Conservation (phyloP, 2,113 vertebrate species). For the Lynx canadensis region DNA sequence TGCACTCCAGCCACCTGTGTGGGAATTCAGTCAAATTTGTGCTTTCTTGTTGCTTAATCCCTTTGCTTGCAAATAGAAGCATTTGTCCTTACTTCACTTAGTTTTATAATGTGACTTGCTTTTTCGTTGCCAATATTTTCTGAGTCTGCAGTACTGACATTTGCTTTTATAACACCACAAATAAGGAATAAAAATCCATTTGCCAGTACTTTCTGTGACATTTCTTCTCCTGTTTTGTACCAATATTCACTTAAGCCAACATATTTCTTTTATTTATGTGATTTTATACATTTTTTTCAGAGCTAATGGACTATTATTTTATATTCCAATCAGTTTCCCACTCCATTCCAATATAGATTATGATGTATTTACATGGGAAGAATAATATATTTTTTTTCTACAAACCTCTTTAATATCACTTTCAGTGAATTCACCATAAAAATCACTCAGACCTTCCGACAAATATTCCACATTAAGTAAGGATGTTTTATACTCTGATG, state of each 20-base stretch:
- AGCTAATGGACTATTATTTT: slow-evolving; percentile 54
- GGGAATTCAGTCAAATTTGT: not conserved
- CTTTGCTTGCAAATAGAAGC: not conserved
- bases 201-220: not conserved
- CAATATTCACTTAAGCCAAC: not conserved
- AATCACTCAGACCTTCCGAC: not conserved
- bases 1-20: fast-evolving
- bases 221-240: not conserved
- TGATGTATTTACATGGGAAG: not conserved
- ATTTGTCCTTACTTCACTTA: not conserved
- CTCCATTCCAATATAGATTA: not conserved
- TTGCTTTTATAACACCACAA: not conserved
- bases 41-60: not conserved
- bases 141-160: not conserved
- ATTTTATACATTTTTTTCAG: not conserved
- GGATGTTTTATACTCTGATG: not conserved
- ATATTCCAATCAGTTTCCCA: slow-evolving; percentile 24
- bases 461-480: not conserved
- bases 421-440: not conserved
- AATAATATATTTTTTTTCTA: not conserved
- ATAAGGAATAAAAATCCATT: not conserved
- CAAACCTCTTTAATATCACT: not conserved
- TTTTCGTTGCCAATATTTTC: not conserved
- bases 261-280: not conserved
- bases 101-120: not conserved